Conservation (phyloP, 2,113 vertebrate species). For the Eleginops maclovinus region DNA sequence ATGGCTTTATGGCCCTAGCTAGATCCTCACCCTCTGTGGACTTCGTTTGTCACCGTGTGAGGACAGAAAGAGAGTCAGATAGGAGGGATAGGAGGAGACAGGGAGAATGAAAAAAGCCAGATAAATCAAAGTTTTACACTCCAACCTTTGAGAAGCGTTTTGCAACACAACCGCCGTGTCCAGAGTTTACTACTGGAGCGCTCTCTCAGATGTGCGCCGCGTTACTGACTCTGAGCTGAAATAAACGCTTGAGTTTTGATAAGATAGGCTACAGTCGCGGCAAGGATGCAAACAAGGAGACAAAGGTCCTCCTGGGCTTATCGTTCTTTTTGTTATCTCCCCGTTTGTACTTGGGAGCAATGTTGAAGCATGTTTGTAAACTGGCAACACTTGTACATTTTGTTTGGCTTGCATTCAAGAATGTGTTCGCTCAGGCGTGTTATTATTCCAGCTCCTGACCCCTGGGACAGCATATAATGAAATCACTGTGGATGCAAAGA, state of each 20-base stretch:
- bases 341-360: conserved; percentile 65
- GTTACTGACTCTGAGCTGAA: conserved; percentile 48
- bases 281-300: conserved; percentile 64
- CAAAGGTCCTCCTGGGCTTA: conserved; percentile 79
- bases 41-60: conserved; percentile 74
- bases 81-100: conserved; percentile 35
- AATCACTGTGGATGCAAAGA: conserved; percentile 28
- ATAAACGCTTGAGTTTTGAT: conserved; percentile 72
- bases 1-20: conserved; percentile 76
- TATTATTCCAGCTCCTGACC: conserved; percentile 47
- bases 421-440: conserved; percentile 16
- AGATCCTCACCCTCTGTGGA: conserved; percentile 78
- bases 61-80: conserved; percentile 51
- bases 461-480: conserved; percentile 26
- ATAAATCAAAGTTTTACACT: conserved; percentile 74
- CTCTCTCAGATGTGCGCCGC: conserved; percentile 67
- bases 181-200: conserved; percentile 55
- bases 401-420: conserved; percentile 48
- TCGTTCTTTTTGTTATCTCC: conserved; percentile 55
- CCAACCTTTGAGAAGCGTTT: conserved; percentile 72
- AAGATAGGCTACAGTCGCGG: conserved; percentile 52
- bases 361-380: conserved; percentile 71
- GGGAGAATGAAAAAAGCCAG: conserved; percentile 26
- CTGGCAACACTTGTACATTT: conserved; percentile 54
- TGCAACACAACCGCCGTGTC: conserved; percentile 65